Evolutionary conservation across 1,140 invertebrate species (phyloP), one percentile per base, ranked within the genome.

Genomic region (Drosophila sproati): DNA sequence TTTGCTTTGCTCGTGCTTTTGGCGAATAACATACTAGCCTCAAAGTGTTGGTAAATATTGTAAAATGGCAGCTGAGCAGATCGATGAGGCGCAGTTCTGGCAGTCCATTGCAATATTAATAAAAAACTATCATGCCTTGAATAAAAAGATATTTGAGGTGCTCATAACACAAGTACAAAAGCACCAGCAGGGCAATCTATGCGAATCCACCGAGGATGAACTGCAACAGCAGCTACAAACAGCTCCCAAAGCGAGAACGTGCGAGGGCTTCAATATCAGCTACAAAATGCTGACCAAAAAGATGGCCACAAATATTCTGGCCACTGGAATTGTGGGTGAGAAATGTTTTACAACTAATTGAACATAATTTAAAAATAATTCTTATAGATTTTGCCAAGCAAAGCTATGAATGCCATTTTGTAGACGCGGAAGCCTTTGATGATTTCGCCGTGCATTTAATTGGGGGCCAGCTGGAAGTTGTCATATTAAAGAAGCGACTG

Each of bases 61-160:
- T 50, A 63, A 77, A 57, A 85, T 85, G 81, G 34, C 77, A 62
- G 20, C 32, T 64, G 39, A 43, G 37, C 51, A 29, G 20, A 41
- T 86, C 41, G 41, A 55, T n/a, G 78, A 89, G 73, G n/a, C 52
- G 31, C 80, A 90, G 34, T 90, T 91, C 57, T 92, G 88, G 91
- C 69, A 67, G 12, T 78, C 73, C 7, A 80, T 92, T 48, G 56
- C 39, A 12, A 82, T 92, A 60, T 79, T 92, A 60, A 77, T 92
- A 29, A 77, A 69, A 63, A 92, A 92, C 55, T 92, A 88, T 28
- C 88, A 92, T 61, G 80, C 91, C 2, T 32, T 92, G 28, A 92
- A 92, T 78, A 92, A 80, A 68, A 90, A 91, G 55, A 85, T 92
- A 75, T 92, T 91, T 37, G 85, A 73, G 2, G 86, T 91, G 47